Evolutionary conservation across 2,113 vertebrate species (phyloP).

Genomic region (Toxostoma redivivum): DNA sequence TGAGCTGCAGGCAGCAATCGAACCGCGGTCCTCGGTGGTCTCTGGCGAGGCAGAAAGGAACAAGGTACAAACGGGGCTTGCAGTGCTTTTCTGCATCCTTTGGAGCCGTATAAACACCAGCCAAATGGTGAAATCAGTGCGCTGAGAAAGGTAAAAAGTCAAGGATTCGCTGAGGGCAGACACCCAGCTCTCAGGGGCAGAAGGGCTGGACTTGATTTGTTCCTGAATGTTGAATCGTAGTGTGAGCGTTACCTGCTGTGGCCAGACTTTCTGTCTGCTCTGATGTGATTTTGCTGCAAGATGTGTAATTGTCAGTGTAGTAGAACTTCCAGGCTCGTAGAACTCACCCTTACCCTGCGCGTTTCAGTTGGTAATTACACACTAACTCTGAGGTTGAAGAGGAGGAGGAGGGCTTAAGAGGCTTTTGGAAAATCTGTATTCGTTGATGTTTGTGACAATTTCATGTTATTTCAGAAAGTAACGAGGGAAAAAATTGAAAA

Average conservation of each 20-base stretch:
- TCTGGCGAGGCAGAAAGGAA: not conserved
- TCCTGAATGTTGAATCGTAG: not conserved
- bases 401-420: not conserved
- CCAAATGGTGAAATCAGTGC: not conserved
- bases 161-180: not conserved
- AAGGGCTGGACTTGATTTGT: not conserved
- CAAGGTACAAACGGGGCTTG: accelerated
- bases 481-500: not conserved
- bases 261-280: not conserved
- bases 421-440: not conserved
- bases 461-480: not conserved
- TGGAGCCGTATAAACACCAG: not conserved
- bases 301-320: not conserved
- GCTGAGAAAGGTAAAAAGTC: not conserved
- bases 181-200: not conserved
- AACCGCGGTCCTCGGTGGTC: accelerated
- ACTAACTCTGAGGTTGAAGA: not conserved
- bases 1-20: accelerated
- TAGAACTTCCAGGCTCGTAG: not conserved
- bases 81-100: accelerated
- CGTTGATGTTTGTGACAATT: not conserved
- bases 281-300: not conserved
- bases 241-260: accelerated
- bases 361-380: not conserved
- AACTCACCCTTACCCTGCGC: accelerated